Evolutionary conservation across 2,113 vertebrate genomes (phyloP).

Genomic region (Oryzias melastigma): DNA sequence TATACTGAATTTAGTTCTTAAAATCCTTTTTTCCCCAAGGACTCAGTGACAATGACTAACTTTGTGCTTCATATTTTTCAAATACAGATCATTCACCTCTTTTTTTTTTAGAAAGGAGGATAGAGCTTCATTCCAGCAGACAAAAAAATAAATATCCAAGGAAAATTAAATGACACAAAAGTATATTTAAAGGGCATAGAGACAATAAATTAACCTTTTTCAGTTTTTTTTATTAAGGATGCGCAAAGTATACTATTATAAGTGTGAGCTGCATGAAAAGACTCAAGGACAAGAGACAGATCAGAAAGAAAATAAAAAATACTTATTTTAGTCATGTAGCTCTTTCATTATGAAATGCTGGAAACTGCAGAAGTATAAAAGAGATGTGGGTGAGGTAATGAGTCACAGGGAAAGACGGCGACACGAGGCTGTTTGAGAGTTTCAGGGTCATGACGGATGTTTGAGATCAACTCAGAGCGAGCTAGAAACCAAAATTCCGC

Average conservation of each 20-base stretch:
- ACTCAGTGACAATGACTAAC: too few relatives aligned
- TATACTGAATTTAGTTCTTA: too few relatives aligned
- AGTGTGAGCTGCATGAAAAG: not conserved
- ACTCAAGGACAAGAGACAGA: constrained; percentile 2
- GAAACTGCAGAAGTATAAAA: constrained; percentile 27
- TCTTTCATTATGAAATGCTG: constrained; percentile 40
- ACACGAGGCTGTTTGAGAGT: constrained; percentile 39
- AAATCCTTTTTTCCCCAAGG: too few relatives aligned
- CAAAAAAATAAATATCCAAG: too few relatives aligned
- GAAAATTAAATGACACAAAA: not conserved
- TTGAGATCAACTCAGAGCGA: constrained; percentile 40
- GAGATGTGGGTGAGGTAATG: constrained; percentile 60
- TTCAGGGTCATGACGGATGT: constrained; percentile 35
- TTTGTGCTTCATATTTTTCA: too few relatives aligned
- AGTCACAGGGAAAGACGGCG: constrained; percentile 43
- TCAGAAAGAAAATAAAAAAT: constrained; percentile 9
- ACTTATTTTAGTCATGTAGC: constrained; percentile 13
- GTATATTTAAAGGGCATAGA: not conserved
- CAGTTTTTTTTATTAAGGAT: not conserved
- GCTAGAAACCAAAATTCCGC: not conserved
- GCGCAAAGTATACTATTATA: not conserved
- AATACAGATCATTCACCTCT: too few relatives aligned
- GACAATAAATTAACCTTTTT: not conserved
- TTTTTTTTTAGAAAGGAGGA: too few relatives aligned
- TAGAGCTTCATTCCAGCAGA: too few relatives aligned